Base-by-base conservation (phyloP, 2,888 invertebrate genomes). In the Pterobdella sp. region DNA sequence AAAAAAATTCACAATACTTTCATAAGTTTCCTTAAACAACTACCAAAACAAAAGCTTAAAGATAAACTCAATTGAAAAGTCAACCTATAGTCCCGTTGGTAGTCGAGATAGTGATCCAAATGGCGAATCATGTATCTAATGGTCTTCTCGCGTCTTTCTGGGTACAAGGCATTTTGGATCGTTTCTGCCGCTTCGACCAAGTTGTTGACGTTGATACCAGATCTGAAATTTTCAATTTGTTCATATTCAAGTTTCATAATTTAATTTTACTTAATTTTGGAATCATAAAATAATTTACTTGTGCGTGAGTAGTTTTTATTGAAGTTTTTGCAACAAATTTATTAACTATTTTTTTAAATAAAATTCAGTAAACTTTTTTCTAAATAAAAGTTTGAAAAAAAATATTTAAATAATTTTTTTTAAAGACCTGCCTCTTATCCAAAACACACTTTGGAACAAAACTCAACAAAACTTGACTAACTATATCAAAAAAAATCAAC, bases 71-170 rank as follows among this genome's bases (percentile, higher is more conserved):
- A 63, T 7, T 63, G n/a, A 63, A 10, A 10, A 7, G 7, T 26
- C 7, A 26, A 63, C 63, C 63, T 77, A 73, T 80, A 80, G 75
- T 81, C 81, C 36, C 82, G 76, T 75, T 81, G 81, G 76, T 81
- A 81, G 77, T 81, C 80, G 18, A 77, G 75, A 31, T 76, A 77
- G 32, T 72, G 70, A 37, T 76, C 76, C 36, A 77, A 64, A 42
- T 77, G 77, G 18, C 74, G 70, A 32, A 74, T 76, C 75, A 76
- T 75, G 73, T 74, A 76, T 10, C 71, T 60, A 18, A 77, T 74
- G 22, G 73, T 75, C 69, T 75, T 75, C 65, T 75, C 75, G 14
- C 75, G 42, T 35, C 72, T 68, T 37, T 76, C 76, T 32, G 73
- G 76, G 35, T 73, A 68, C 37, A 73, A 60, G 36, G 75, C 72